phyloP scores from a whole-genome alignment of 1,140 invertebrate species.

The Nixonia krombeini region DNA sequence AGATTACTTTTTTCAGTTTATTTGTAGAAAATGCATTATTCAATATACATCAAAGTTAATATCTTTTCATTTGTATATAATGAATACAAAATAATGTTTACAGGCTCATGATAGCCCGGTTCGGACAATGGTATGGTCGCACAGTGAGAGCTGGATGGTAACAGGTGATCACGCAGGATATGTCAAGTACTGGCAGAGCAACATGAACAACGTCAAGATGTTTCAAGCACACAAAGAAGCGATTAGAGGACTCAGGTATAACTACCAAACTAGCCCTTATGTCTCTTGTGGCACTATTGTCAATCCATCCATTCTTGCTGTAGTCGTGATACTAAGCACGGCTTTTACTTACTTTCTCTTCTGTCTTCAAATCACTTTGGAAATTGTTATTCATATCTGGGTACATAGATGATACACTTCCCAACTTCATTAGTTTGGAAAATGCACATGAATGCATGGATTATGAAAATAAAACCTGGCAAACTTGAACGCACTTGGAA shows the following conservation, averaged over 20 bases:
- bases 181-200: slow-evolving; percentile 99
- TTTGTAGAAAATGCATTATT: no score
- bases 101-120: slow-evolving; percentile 98
- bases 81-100: slow-evolving; percentile 29
- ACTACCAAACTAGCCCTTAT: slow-evolving; percentile 69
- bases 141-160: slow-evolving; percentile 99
- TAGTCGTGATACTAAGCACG: slow-evolving; percentile 42
- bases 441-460: slow-evolving; percentile 10
- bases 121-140: slow-evolving; percentile 99
- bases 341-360: slow-evolving; percentile 52
- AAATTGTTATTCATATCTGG: slow-evolving; percentile 55
- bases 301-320: slow-evolving; percentile 50
- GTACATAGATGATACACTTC: slow-evolving; percentile 57
- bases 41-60: no score
- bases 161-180: slow-evolving; percentile 98
- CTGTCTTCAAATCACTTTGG: slow-evolving; percentile 44
- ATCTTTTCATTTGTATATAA: neutral
- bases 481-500: no score
- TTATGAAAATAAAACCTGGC: neutral
- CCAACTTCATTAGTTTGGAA: neutral
- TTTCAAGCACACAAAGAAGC: slow-evolving; percentile 99
- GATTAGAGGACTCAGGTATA: slow-evolving; percentile 96
- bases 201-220: slow-evolving; percentile 99
- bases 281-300: slow-evolving; percentile 60
- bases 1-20: no score